Evolutionary conservation across 2,888 invertebrate species (phyloP), one percentile per base, ranked within the genome.

Genomic region (Biston betularia): DNA sequence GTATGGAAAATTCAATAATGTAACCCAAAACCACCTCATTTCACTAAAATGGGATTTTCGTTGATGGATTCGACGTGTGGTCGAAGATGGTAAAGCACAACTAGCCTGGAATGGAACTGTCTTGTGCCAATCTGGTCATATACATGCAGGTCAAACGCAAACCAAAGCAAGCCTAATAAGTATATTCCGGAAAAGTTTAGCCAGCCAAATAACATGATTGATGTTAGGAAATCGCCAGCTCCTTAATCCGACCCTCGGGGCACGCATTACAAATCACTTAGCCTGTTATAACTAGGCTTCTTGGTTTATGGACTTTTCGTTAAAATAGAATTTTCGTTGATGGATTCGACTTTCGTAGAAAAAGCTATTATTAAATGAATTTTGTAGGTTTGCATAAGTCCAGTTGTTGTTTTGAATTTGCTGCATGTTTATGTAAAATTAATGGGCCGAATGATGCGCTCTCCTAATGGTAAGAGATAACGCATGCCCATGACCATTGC

Each of bases 201-300:
- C 50, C 34, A 49, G 35, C 53, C 62, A 60, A 60, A 63, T 54
- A 45, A 14, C 34, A 60, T 68, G 67, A 68, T 63, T 63, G 52
- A 68, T 68, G 67, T 53, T 61, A 46, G 53, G 50, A 63, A 55
- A 67, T 45, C 44, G 54, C 63, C 42, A 53, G 58, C 46, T 58
- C 45, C 50, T 12, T 50, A 62, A 67, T 59, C 34, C 44, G 12
- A 8, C 67, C 67, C 66, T 15, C 14, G 58, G 48, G 67, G 59
- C 55, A 44, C 49, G 49, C 67, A 68, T 68, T 68, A 68, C 63
- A 68, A 68, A 68, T 63, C 59, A 63, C 67, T 68, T 68, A 68
- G 63, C 52, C n/a, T 38, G 24, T 57, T 45, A 46, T 58, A 62
- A 62, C 52, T 52, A 42, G 60, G 40, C 66, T 62, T 64, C 58